Percentiles rank a stretch among this genome's conserved stretches.
Conservation (phyloP, 1,140 invertebrate species). For the Meteorus sp. region DNA sequence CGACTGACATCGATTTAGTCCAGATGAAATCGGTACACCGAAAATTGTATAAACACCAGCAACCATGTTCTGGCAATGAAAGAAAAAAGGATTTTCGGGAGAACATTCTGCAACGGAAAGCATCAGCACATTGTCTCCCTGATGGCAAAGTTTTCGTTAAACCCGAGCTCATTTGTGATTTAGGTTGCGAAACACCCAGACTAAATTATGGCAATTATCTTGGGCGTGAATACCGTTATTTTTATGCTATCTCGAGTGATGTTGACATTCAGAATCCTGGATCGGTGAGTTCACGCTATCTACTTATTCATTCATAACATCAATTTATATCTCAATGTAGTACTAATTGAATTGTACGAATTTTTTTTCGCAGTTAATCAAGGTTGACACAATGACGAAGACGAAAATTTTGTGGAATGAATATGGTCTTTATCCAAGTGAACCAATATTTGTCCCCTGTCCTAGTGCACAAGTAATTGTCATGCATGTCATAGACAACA, state of each 20-base stretch:
- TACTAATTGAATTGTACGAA: too few species aligned
- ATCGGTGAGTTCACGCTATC: conserved; percentile 60
- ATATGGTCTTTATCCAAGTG: conserved; percentile 76
- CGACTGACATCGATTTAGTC: conserved; percentile 56
- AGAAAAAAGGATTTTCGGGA: conserved; percentile 1
- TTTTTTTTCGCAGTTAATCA: conserved; percentile 67
- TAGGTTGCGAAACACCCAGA: conserved; percentile 82
- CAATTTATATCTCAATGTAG: neutral
- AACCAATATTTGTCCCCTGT: conserved; percentile 80
- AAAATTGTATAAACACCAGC: conserved; percentile 13
- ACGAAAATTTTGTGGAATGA: conserved; percentile 73
- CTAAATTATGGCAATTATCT: conserved; percentile 74
- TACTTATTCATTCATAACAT: conserved; percentile 3
- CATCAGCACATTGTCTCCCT: conserved; percentile 57
- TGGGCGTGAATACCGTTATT: conserved; percentile 77
- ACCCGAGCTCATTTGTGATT: conserved; percentile 70
- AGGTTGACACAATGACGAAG: conserved; percentile 73
- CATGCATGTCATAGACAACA: neutral
- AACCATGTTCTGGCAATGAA: neutral
- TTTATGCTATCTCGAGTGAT: conserved; percentile 87
- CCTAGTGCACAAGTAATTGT: conserved; percentile 66
- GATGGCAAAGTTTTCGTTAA: conserved; percentile 61
- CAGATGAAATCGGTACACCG: conserved; percentile 43
- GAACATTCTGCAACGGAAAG: conserved; percentile 48
- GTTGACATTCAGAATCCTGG: conserved; percentile 81